A percentile compares a stretch with the other conserved stretches of the same genome.
phyloP scores from a whole-genome alignment of 2,888 invertebrate species.

The Gymnoscelis rufifasciata region DNA sequence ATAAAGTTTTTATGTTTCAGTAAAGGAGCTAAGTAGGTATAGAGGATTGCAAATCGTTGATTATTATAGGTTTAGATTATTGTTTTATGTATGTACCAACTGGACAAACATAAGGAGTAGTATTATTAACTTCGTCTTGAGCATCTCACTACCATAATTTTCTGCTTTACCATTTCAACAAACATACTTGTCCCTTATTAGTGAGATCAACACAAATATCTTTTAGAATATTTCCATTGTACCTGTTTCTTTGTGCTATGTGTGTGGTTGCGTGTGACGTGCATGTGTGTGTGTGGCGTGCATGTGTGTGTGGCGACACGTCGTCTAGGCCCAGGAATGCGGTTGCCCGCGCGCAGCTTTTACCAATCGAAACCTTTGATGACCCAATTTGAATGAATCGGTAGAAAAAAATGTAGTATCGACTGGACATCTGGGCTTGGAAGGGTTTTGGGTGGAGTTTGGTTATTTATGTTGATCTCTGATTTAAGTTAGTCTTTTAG shows the following conservation, averaged over 20 bases:
- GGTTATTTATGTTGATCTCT: too few species aligned
- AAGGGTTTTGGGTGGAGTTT: background rate
- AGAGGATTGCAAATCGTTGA: too few species aligned
- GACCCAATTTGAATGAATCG: conserved; percentile 18
- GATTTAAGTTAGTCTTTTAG: too few species aligned
- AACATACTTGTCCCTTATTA: background rate
- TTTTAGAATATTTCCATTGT: too few species aligned
- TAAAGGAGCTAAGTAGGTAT: too few species aligned
- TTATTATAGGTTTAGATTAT: too few species aligned
- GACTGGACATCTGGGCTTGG: conserved; percentile 4
- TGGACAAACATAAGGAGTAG: too few species aligned
- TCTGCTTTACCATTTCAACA: too few species aligned
- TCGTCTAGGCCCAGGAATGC: conserved; percentile 29
- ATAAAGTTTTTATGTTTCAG: too few species aligned
- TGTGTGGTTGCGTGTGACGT: conserved; percentile 1
- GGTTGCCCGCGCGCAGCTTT: conserved; percentile 18
- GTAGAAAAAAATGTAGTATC: conserved; percentile 4
- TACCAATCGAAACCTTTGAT: conserved; percentile 19
- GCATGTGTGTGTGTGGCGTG: conserved; percentile 12
- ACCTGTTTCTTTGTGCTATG: too few species aligned
- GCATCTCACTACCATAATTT: background rate
- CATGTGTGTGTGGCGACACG: conserved; percentile 27
- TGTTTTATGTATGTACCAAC: too few species aligned
- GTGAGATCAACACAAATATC: background rate
- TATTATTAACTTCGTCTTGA: background rate